Percentiles rank a stretch among this genome's conserved stretches.
phyloP scores from a whole-genome alignment of 2,888 invertebrate species.

The Helleia helle region DNA sequence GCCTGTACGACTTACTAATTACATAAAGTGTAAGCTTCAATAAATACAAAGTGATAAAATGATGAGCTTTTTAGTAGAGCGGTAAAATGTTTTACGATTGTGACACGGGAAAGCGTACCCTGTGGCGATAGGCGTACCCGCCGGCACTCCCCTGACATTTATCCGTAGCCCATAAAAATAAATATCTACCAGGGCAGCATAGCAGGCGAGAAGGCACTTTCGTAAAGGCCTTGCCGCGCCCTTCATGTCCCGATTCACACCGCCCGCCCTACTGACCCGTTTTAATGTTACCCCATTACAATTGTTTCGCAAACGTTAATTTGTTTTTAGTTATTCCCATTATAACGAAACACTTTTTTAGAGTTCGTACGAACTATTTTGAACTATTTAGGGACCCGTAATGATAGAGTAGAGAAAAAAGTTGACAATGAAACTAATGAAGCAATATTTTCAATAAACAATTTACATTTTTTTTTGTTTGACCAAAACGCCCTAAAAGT shows the following conservation, averaged over 20 bases:
- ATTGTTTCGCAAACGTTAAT: conserved; percentile 6
- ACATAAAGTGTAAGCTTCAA: too few species aligned
- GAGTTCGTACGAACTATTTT: too few species aligned
- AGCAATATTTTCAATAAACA: too few species aligned
- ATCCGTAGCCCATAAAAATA: conserved; percentile 69
- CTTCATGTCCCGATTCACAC: conserved; percentile 37
- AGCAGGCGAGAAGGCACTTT: conserved; percentile 43
- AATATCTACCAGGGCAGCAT: conserved; percentile 65
- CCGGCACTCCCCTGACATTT: conserved; percentile 68
- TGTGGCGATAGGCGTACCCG: conserved; percentile 42
- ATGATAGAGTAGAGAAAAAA: too few species aligned
- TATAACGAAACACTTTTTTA: too few species aligned
- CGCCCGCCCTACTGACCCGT: conserved; percentile 54
- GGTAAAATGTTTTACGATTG: background rate
- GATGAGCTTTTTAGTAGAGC: conserved; percentile 2
- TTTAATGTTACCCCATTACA: conserved; percentile 14
- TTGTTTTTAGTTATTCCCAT: too few species aligned
- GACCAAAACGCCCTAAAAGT: too few species aligned
- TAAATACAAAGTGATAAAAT: too few species aligned
- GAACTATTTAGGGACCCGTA: too few species aligned
- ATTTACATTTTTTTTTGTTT: too few species aligned
- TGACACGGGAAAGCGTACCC: conserved; percentile 10
- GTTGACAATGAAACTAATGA: too few species aligned
- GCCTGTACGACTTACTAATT: too few species aligned
- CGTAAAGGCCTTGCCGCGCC: conserved; percentile 63